Evolutionary conservation across 2,113 vertebrate genomes (phyloP).

Genomic region (Pluvialis apricaria): DNA sequence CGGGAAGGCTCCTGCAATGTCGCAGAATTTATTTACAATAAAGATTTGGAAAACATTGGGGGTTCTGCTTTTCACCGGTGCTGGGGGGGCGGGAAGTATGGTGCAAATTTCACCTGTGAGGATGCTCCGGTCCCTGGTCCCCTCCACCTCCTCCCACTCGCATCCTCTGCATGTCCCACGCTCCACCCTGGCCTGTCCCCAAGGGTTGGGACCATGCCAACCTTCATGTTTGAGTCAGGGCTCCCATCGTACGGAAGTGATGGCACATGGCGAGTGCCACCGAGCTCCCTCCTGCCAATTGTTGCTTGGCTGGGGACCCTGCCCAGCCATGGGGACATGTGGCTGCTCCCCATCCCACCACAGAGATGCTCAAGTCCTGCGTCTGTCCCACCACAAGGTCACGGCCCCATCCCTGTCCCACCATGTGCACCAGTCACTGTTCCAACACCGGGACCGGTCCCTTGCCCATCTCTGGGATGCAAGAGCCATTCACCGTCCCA

Average conservation of each 20-base stretch:
- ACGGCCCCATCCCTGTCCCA: background rate
- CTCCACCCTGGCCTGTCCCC: accelerated
- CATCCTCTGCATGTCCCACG: accelerated
- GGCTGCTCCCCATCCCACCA: accelerated
- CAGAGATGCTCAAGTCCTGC: accelerated
- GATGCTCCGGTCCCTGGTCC: background rate
- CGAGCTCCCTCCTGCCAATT: accelerated
- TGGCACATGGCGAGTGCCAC: accelerated
- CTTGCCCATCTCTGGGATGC: background rate
- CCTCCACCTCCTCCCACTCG: background rate
- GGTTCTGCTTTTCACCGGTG: accelerated
- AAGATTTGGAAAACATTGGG: slow-evolving; percentile 3
- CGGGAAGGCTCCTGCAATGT: background rate
- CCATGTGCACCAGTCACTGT: accelerated
- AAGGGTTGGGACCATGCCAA: background rate
- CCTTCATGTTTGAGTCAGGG: accelerated
- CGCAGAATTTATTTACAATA: slow-evolving; percentile 55
- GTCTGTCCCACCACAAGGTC: accelerated
- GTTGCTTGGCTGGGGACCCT: accelerated
- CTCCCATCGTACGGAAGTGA: accelerated
- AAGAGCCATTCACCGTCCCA: background rate
- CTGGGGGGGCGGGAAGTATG: accelerated
- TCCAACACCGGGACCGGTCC: accelerated
- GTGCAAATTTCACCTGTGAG: accelerated
- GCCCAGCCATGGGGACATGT: accelerated